These are phyloP conservation scores for Takifugu flavidus DNA, from an alignment of 2,113 vertebrate species.

Conservation along the genomic window DNA sequence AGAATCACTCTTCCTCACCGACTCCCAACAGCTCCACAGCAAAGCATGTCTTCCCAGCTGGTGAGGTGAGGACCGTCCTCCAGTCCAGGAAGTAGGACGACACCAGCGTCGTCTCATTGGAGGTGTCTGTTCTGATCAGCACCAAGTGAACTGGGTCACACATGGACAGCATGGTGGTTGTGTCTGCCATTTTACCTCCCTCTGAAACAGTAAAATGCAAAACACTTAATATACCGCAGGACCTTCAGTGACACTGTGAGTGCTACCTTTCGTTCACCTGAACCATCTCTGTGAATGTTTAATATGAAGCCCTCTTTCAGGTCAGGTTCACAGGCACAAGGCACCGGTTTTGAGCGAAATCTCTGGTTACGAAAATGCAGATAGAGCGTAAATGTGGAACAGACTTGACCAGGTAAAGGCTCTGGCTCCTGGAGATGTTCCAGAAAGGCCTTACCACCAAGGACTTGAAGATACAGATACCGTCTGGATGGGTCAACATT, in stretches of 20 bases:
- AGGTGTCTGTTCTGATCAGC: conserved; percentile 88
- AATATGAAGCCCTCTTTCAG: conserved; percentile 91
- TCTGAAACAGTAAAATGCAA: conserved; percentile 64
- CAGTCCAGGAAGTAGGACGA: conserved; percentile 95
- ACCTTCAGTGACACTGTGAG: background rate
- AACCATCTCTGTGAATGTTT: conserved; percentile 85
- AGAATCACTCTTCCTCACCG: conserved; percentile 73
- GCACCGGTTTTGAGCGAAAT: conserved; percentile 91
- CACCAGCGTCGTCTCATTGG: conserved; percentile 85
- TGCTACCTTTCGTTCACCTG: conserved; percentile 68
- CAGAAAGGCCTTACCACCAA: conserved; percentile 95
- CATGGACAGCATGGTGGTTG: conserved; percentile 89
- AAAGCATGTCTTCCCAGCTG: conserved; percentile 78
- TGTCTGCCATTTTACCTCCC: conserved; percentile 88
- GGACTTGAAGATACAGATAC: conserved; percentile 92
- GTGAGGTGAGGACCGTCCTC: conserved; percentile 84
- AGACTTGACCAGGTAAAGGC: conserved; percentile 88
- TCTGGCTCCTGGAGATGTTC: conserved; percentile 94
- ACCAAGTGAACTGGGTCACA: conserved; percentile 94
- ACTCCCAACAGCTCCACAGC: conserved; percentile 93
- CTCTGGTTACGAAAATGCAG: conserved; percentile 95
- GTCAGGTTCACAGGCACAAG: conserved; percentile 94
- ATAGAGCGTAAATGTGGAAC: conserved; percentile 89
- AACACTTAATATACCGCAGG: background rate
- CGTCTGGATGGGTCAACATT: conserved; percentile 88